These are phyloP conservation scores for Lasioglossum marginatum DNA, from an alignment of 2,888 invertebrate genomes.

Conservation along the genomic window DNA sequence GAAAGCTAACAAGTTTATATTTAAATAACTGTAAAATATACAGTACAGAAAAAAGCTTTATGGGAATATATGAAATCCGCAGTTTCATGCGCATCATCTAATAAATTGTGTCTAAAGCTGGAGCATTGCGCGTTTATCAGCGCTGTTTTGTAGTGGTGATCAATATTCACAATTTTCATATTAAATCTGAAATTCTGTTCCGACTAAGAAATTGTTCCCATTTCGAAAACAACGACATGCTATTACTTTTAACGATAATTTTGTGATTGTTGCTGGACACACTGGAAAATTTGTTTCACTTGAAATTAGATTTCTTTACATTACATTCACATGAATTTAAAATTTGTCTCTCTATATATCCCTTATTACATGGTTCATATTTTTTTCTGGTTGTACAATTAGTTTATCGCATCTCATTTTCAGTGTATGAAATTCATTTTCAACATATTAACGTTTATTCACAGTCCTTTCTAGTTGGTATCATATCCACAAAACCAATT, in stretches of 20 bases:
- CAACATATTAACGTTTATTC: neutral
- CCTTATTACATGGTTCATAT: neutral
- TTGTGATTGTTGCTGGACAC: neutral
- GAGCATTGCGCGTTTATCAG: conserved; percentile 18
- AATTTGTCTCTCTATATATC: neutral
- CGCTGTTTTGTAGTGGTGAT: conserved; percentile 10
- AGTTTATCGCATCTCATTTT: neutral
- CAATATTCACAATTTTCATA: conserved; percentile 48
- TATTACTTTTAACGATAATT: neutral
- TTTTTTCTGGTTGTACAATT: neutral
- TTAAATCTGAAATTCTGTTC: conserved; percentile 14
- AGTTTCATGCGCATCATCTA: neutral
- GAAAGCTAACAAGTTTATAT: neutral
- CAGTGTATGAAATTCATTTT: neutral
- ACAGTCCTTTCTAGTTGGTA: neutral
- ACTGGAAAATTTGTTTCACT: neutral
- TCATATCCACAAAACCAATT: neutral
- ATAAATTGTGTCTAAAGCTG: neutral
- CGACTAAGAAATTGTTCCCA: neutral
- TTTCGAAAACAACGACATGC: neutral
- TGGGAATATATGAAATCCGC: conserved; percentile 3
- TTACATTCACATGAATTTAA: neutral
- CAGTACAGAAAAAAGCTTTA: neutral
- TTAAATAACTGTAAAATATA: neutral
- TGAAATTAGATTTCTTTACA: neutral